Conservation (phyloP, 1,140 invertebrate species). For the Zaprionus gabonicus region DNA sequence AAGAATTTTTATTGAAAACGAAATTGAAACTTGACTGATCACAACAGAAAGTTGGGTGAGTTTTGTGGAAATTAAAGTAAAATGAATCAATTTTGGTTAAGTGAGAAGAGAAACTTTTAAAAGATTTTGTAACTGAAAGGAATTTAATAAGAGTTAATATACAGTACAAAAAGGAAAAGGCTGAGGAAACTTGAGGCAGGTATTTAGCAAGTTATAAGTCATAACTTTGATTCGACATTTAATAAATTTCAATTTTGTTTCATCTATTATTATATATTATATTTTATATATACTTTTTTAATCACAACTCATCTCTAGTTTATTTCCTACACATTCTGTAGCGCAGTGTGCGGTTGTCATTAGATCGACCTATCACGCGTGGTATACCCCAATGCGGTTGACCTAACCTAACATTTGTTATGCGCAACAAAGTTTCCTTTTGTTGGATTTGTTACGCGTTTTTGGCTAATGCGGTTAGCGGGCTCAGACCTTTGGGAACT, state of each 20-base stretch:
- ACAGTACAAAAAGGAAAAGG: no score
- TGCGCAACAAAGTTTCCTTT: not conserved
- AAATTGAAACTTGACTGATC: not conserved
- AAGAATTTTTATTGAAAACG: not conserved
- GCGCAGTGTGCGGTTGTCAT: not conserved
- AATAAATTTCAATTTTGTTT: no score
- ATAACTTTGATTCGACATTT: no score
- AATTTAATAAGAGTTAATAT: no score
- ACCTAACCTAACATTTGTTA: slow-evolving; percentile 1
- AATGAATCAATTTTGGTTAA: no score
- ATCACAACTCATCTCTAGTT: not conserved
- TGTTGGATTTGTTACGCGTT: not conserved
- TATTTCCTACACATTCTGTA: not conserved
- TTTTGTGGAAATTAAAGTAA: no score
- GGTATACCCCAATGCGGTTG: slow-evolving; percentile 1
- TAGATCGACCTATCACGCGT: not conserved
- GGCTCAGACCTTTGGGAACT: not conserved
- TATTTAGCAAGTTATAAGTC: no score
- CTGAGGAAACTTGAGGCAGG: no score
- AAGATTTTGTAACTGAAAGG: no score
- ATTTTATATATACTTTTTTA: not conserved
- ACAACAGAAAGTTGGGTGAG: no score
- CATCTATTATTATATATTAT: not conserved
- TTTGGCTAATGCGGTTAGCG: not conserved
- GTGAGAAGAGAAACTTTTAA: no score